Evolutionary conservation across 2,888 invertebrate species (phyloP), one percentile per base, ranked within the genome.

Genomic region (Artemia sp.): DNA sequence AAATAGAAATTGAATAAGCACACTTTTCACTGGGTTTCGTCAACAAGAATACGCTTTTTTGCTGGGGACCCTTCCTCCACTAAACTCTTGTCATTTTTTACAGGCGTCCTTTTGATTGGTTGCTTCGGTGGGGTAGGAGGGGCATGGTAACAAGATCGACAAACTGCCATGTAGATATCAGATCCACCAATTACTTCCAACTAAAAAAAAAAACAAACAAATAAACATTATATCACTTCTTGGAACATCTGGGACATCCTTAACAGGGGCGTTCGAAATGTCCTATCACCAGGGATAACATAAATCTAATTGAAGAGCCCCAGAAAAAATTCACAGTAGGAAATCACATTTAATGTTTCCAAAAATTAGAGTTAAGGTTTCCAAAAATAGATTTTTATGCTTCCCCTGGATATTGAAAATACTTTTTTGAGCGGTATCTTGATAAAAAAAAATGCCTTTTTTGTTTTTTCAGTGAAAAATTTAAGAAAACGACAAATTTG

Each of bases 181-280:
- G 79, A 76, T 11, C 83, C 82, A 9, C 82, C 83, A 71, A 83
- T 82, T n/a, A 83, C 78, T 74, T 83, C 82, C 68, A 83, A 76
- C 82, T 82, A 76, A 14, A 71, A 70, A 68, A n/a, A 51, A 68
- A n/a, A n/a, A n/a, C n/a, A n/a, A n/a, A n/a, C n/a, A n/a, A n/a
- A 38, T 0, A 38, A 38, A 38, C 12, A 12, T 67, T 24, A n/a
- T n/a, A 67, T 67, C n/a, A 11, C n/a, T 51, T 68, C 14, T 24
- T 68, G 8, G n/a, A 70, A 51, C 14, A 24, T 51, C 51, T 67
- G 6, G 14, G 11, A 4, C 12, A 51, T 10, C 38, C 51, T 50
- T 11, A 72, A 72, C 52, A 66, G 14, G 11, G 51, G 50, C 51
- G 12, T 51, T 66, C 70, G 51, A 19, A 9, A 50, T 14, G 12